phyloP scores from a whole-genome alignment of 2,888 invertebrate species.

The Elgonia sp. region DNA sequence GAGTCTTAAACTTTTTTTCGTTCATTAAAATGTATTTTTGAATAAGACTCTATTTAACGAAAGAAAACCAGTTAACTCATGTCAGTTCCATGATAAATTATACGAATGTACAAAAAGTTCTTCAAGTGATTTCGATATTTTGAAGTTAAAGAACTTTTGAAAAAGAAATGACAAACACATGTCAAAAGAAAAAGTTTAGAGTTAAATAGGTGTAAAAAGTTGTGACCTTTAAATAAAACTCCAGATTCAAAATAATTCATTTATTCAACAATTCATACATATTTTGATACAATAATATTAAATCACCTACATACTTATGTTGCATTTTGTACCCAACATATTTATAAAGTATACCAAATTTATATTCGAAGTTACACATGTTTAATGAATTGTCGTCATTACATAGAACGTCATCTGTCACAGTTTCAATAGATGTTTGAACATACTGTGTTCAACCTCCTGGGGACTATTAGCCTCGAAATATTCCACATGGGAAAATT shows the following conservation, averaged over 20 bases:
- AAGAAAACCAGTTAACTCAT: slow-evolving; percentile 29
- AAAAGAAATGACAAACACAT: slow-evolving; percentile 44
- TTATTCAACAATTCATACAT: no score
- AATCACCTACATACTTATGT: not conserved
- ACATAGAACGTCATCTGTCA: not conserved
- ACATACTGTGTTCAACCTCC: not conserved
- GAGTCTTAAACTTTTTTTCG: not conserved
- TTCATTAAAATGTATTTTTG: slow-evolving; percentile 31
- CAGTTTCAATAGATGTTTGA: slow-evolving; percentile 1
- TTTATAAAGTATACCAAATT: no score
- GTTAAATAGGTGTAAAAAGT: slow-evolving; percentile 41
- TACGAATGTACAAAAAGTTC: slow-evolving; percentile 33
- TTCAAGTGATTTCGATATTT: slow-evolving; percentile 31
- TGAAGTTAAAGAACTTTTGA: slow-evolving; percentile 35
- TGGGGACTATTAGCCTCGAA: not conserved
- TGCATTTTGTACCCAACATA: no score
- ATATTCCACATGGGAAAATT: no score
- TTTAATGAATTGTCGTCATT: not conserved
- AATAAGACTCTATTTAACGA: slow-evolving; percentile 4
- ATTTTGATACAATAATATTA: not conserved
- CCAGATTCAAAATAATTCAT: not conserved
- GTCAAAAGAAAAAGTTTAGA: slow-evolving; percentile 45
- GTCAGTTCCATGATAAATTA: slow-evolving; percentile 47
- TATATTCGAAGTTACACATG: no score
- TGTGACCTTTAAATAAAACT: slow-evolving; percentile 7